Base-by-base conservation (phyloP, 1,140 invertebrate species). In the Manduca sexta region DNA sequence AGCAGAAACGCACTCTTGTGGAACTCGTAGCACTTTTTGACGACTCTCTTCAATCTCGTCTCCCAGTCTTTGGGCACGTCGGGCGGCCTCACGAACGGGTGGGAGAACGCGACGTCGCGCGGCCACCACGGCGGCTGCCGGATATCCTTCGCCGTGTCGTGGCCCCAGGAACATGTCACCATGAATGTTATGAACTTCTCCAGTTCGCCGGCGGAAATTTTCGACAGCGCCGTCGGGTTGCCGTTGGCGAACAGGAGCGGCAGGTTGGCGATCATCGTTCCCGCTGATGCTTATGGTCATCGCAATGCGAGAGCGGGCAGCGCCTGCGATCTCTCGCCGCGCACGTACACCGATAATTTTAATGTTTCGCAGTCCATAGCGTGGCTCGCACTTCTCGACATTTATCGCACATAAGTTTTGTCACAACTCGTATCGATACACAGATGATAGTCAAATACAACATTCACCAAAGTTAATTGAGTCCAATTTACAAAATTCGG, bases 131-230 rank as follows among this genome's bases (percentile, higher is more conserved):
- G 87, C 10, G 91, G 91, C 51, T 78, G 72, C 30, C 85, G 82
- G 41, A 91, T 88, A 43, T 88, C 85, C 51, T 88, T 89, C 17
- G 81, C 85, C 2, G 87, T 88, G 50, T 90, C 87, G 55, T 91
- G 88, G 15, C 91, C 91, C 79, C 90, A 88, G 26, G 91, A 93
- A 86, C 91, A 93, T 66, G 91, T 90, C 42, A 92, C 90, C 90
- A 93, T 91, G 64, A 93, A 93, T 48, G 90, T 89, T 65, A 93
- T 90, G 68, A 93, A 93, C 45, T 88, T 88, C 81, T 92, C 91
- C 54, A 93, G 66, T 62, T 92, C 88, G 21, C 66, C 67, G 62
- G 89, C 71, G 18, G 86, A 87, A 39, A 92, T 91, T 64, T 89
- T 89, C 44, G 90, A 88, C 44, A 93, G 73, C 12, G 90, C 91